Evolutionary conservation across 2,888 invertebrate species (phyloP).

Genomic region (Stenolophus ochropezus): DNA sequence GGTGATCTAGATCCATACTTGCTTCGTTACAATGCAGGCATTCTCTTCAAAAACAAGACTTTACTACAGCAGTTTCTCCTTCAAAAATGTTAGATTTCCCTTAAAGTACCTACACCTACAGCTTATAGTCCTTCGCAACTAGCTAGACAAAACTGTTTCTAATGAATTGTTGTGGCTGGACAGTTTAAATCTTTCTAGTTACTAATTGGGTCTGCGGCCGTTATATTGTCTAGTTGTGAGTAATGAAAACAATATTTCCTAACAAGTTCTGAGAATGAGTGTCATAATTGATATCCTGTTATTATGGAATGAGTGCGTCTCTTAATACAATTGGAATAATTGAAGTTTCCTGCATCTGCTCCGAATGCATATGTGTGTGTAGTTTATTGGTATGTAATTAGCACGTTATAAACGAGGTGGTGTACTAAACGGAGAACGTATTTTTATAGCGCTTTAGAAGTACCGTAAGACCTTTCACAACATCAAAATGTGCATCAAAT

Average conservation of each 20-base stretch:
- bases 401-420: slow-evolving; percentile 12
- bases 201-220: neutral
- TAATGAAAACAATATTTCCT: neutral
- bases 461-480: slow-evolving; percentile 16
- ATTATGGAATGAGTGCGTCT: slow-evolving; percentile 5
- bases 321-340: slow-evolving; percentile 25
- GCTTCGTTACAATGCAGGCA: too few species aligned
- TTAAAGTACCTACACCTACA: too few species aligned
- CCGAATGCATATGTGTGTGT: neutral
- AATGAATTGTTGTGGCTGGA: too few species aligned
- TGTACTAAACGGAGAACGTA: neutral
- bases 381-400: neutral
- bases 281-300: slow-evolving; percentile 31
- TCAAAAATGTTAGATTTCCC: too few species aligned
- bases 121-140: too few species aligned
- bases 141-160: too few species aligned
- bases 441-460: neutral
- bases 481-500: too few species aligned
- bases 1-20: neutral
- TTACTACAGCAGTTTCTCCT: too few species aligned
- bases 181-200: too few species aligned
- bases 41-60: too few species aligned
- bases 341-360: neutral
- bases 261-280: neutral
- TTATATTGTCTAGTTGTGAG: neutral